phyloP scores from a whole-genome alignment of 2,113 vertebrate species.

The Rutilus rutilus region DNA sequence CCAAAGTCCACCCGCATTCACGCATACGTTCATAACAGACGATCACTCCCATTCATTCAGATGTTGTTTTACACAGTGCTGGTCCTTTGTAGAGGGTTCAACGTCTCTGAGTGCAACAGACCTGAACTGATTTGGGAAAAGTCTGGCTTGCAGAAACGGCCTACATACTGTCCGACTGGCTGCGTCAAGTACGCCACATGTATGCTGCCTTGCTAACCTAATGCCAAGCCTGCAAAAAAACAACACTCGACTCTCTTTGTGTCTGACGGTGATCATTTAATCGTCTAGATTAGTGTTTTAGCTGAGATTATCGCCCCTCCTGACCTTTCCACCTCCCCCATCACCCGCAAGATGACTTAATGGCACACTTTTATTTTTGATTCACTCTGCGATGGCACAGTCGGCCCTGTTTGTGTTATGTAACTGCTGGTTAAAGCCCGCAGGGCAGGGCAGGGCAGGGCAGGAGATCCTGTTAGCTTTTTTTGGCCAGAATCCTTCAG shows the following conservation, averaged over 20 bases:
- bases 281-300: neutral
- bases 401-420: neutral
- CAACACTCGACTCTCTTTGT: neutral
- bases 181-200: neutral
- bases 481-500: neutral
- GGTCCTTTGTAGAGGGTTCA: constrained; percentile 10
- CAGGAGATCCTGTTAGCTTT: constrained; percentile 18
- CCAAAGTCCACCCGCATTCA: neutral
- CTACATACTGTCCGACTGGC: neutral
- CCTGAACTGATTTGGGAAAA: constrained; percentile 7
- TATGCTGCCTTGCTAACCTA: neutral
- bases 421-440: neutral
- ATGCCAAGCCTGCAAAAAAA: neutral
- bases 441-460: constrained; percentile 10
- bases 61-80: constrained; percentile 12
- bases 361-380: neutral
- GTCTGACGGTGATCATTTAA: neutral
- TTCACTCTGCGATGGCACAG: neutral
- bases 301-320: neutral
- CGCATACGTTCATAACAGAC: neutral
- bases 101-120: neutral
- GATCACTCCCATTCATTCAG: neutral
- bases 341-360: neutral
- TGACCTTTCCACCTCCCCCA: neutral
- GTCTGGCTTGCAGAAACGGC: neutral